Evolutionary conservation across 2,888 invertebrate species (phyloP).

Genomic region (Exephanes ischioxanthus): DNA sequence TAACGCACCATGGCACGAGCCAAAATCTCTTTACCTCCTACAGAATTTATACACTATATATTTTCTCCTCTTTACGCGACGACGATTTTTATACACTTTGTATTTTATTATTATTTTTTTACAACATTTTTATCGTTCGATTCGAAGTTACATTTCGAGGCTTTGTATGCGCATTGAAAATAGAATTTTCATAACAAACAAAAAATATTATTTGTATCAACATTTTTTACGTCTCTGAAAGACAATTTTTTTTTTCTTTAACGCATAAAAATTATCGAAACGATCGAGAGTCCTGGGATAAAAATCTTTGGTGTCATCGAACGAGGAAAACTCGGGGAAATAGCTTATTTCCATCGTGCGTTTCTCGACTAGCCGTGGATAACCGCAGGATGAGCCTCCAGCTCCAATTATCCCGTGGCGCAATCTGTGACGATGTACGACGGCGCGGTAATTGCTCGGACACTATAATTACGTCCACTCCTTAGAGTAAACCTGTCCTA

Average conservation of each 20-base stretch:
- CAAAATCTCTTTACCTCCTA: conserved; percentile 78
- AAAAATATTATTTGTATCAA: background rate
- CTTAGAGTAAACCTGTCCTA: conserved; percentile 39
- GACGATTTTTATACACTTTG: background rate
- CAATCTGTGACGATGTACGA: conserved; percentile 74
- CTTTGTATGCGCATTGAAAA: background rate
- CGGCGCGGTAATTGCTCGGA: conserved; percentile 67
- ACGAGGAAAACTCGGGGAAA: conserved; percentile 61
- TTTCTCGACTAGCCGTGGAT: conserved; percentile 13
- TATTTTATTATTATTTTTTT: conserved; percentile 2
- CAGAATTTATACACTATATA: conserved; percentile 39
- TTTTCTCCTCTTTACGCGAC: background rate
- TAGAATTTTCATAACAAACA: background rate
- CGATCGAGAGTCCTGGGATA: background rate
- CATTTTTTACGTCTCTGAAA: background rate
- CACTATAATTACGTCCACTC: conserved; percentile 72
- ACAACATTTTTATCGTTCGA: background rate
- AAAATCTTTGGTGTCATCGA: conserved; percentile 32
- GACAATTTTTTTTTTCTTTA: background rate
- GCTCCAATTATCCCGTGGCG: conserved; percentile 74
- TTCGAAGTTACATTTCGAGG: background rate
- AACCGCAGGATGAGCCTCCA: conserved; percentile 36
- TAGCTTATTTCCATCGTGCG: conserved; percentile 31
- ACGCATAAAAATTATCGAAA: background rate
- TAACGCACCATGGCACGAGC: conserved; percentile 82